A percentile compares a stretch with the other conserved stretches of the same genome.
These are phyloP conservation scores for Phaethornis superciliosus DNA, from an alignment of 2,113 vertebrate genomes.

Conservation along the genomic window DNA sequence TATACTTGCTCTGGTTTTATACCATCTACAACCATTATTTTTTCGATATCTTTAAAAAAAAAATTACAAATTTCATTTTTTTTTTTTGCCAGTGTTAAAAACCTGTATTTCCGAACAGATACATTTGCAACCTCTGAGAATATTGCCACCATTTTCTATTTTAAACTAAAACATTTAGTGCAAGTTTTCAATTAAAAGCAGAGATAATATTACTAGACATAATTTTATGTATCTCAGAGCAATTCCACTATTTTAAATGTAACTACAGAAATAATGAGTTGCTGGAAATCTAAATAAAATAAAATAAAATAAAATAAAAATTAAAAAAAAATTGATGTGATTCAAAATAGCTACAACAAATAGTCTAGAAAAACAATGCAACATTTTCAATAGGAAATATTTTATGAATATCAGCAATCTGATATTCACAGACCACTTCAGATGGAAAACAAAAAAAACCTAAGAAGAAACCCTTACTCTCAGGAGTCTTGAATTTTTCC, in stretches of 20 bases:
- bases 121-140: background rate
- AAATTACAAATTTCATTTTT: background rate
- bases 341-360: background rate
- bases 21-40: background rate
- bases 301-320: no score
- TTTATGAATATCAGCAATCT: background rate
- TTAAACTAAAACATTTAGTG: background rate
- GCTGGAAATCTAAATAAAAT: background rate
- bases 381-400: background rate
- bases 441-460: no score
- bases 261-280: background rate
- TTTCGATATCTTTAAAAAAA: background rate
- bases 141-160: fast-evolving
- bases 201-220: fast-evolving
- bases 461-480: background rate
- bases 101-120: background rate
- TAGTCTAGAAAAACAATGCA: background rate
- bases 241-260: background rate
- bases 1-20: background rate
- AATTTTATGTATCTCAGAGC: background rate
- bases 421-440: background rate
- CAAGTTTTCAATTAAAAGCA: background rate
- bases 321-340: background rate
- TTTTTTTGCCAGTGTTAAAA: background rate
- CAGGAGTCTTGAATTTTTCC: background rate